phyloP scores from a whole-genome alignment of 1,140 invertebrate genomes.

The Adelges cooleyi region DNA sequence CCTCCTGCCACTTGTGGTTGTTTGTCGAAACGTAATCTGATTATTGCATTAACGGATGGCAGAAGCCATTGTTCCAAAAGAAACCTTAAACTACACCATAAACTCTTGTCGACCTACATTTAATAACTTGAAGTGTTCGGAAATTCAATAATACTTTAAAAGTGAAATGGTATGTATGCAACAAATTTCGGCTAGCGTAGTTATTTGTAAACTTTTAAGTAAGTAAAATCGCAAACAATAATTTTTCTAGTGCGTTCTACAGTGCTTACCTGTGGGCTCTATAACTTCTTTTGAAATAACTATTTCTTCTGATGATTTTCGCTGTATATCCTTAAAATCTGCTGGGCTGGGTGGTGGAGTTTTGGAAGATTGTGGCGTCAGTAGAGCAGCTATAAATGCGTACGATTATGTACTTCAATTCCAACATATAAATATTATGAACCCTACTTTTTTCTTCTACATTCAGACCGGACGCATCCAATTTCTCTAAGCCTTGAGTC shows the following conservation, averaged over 20 bases:
- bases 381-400: slow-evolving; percentile 21
- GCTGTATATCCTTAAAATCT: slow-evolving; percentile 38
- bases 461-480: slow-evolving; percentile 33
- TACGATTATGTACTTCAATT: too few relatives aligned
- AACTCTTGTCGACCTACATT: slow-evolving; percentile 11
- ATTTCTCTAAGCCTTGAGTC: slow-evolving; percentile 37
- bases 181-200: not conserved
- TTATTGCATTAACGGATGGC: slow-evolving; percentile 8
- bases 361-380: slow-evolving; percentile 42
- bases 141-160: not conserved
- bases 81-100: slow-evolving; percentile 22
- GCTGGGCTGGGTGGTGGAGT: slow-evolving; percentile 45
- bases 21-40: slow-evolving; percentile 7
- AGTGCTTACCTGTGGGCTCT: slow-evolving; percentile 4
- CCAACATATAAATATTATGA: not conserved
- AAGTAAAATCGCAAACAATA: not conserved
- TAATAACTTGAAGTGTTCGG: not conserved
- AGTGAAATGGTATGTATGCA: not conserved
- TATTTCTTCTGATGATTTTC: slow-evolving; percentile 21
- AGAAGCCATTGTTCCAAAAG: slow-evolving; percentile 20
- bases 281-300: not conserved
- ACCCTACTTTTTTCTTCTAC: slow-evolving; percentile 32
- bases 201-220: not conserved
- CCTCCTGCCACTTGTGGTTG: not conserved
- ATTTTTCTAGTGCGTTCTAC: not conserved